A percentile compares a stretch with the other conserved stretches of the same genome.
phyloP scores from a whole-genome alignment of 2,113 vertebrate species.

The Apodemus sylvaticus region DNA sequence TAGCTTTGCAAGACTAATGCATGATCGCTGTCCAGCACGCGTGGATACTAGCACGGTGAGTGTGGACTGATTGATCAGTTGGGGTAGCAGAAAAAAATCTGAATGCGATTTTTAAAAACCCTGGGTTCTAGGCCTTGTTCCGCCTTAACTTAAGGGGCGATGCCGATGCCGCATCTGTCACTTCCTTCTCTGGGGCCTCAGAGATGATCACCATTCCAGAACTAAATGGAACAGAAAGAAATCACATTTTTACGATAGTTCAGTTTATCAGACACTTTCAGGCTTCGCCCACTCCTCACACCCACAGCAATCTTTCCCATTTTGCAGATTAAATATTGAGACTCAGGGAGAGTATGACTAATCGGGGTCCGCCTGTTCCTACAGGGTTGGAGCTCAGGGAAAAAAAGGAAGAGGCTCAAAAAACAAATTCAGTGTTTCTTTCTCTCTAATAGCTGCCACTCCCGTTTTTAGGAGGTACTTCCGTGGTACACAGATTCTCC shows the following conservation, averaged over 20 bases:
- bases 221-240: background rate
- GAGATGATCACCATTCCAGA: background rate
- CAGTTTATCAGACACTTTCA: background rate
- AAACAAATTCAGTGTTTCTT: background rate
- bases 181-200: background rate
- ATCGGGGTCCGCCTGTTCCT: background rate
- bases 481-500: background rate
- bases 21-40: background rate
- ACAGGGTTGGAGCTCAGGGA: background rate
- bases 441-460: background rate
- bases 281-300: background rate
- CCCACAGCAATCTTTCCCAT: background rate
- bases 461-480: background rate
- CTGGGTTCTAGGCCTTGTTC: background rate
- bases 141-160: background rate
- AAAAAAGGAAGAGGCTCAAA: no score
- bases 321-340: background rate
- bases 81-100: background rate
- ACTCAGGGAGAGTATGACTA: background rate
- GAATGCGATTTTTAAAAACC: background rate
- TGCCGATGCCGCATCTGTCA: background rate
- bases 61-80: background rate
- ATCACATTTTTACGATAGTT: background rate
- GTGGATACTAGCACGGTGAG: background rate
- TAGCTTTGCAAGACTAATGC: background rate